phyloP scores from a whole-genome alignment of 2,113 vertebrate species.

The Sinocyclocheilus rhinocerous region DNA sequence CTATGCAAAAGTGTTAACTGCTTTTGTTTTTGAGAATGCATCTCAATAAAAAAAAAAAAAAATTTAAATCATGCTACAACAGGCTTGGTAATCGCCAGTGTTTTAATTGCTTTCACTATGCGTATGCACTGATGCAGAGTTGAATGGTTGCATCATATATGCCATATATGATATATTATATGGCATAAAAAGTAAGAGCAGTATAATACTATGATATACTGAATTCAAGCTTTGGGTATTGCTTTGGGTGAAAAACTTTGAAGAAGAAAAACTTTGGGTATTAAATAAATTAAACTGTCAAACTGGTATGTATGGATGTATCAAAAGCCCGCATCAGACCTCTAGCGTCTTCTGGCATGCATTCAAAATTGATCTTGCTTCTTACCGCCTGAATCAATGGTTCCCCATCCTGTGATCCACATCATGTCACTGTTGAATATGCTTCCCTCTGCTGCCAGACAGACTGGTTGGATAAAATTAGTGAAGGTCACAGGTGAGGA shows the following conservation, averaged over 20 bases:
- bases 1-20: too few relatives aligned
- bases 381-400: neutral
- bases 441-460: conserved; percentile 23
- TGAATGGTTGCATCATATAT: neutral
- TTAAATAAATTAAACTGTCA: too few relatives aligned
- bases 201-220: neutral
- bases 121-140: neutral
- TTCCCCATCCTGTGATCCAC: conserved; percentile 38
- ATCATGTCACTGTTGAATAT: neutral
- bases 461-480: conserved; percentile 66
- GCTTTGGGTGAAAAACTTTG: neutral
- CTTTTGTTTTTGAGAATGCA: too few relatives aligned
- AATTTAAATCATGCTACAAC: neutral
- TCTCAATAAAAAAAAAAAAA: too few relatives aligned
- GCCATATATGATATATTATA: neutral
- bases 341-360: too few relatives aligned
- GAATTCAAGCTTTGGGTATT: neutral
- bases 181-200: neutral
- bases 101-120: neutral
- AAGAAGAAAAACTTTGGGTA: neutral
- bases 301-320: neutral
- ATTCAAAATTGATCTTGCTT: neutral
- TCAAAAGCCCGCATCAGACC: neutral
- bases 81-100: neutral
- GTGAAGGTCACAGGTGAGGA: conserved; percentile 53